Base-by-base conservation (phyloP, 2,113 vertebrate genomes). In the Tenebrosternarchus preto region DNA sequence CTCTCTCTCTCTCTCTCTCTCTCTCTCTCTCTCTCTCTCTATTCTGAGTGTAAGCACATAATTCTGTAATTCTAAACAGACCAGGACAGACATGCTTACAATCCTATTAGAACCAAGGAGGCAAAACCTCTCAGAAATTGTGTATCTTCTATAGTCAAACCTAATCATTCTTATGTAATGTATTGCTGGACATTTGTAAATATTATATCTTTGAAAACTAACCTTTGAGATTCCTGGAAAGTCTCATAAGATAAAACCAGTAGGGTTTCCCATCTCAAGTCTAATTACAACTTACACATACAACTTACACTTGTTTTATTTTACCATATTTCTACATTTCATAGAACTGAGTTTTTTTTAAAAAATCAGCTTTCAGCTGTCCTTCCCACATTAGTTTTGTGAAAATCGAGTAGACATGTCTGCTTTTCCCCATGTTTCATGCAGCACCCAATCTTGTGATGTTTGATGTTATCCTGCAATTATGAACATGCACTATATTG, bases 21-120 rank as follows among this genome's bases (percentile, higher is more conserved):
- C 43, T 50, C 43, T 50, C 43, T 50, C 12, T 59, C 36, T 55
- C 29, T 77, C 77, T n/a, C 76, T 84, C 80, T 80, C 83, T 86
- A 78, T 66, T 39, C 27, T 84, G 73, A 80, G 43, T 70, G 71
- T 36, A 67, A 76, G 75, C 59, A 68, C 56, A 80, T 71, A 60
- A 82, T 84, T 77, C 46, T 20, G 55, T 81, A 84, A 64, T 76
- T 81, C 61, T 25, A 43, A 83, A 83, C 73, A 80, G 61, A 74
- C 25, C 24, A 73, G 76, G 25, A 57, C 17, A 76, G 61, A 67
- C 43, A 27, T 55, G 36, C 22, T n/a, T 76, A 56, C 56, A 67
- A 74, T 82, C 63, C 43, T 82, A 66, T 73, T 77, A 63, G 36
- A 71, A 36, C 31, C 50, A 33, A 22, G 27, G 24, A 9, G 63